Conservation (phyloP, 2,888 invertebrate species). For the Mythimna pallens region DNA sequence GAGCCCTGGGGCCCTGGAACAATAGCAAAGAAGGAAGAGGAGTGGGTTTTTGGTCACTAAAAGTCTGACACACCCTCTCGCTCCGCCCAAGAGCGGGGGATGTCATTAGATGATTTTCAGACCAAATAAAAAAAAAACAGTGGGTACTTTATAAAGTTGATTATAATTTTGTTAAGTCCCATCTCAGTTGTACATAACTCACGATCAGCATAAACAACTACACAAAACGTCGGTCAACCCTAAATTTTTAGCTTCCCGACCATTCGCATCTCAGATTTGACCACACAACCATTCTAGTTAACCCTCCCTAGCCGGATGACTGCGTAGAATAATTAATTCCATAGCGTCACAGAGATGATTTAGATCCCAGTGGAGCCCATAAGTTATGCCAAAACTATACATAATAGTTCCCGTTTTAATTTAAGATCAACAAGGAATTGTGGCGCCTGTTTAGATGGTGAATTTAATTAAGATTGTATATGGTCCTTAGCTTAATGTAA, state of each 20-base stretch:
- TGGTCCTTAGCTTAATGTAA: background rate
- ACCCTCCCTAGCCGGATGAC: constrained; percentile 54
- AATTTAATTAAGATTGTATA: constrained; percentile 52
- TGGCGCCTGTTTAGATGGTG: constrained; percentile 42
- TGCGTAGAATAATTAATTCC: constrained; percentile 62
- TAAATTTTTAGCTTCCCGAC: constrained; percentile 29
- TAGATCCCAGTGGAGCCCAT: constrained; percentile 47
- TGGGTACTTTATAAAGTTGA: too few relatives aligned
- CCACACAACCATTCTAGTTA: constrained; percentile 54
- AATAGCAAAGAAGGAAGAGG: too few relatives aligned
- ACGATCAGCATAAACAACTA: constrained; percentile 1
- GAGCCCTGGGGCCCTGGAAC: too few relatives aligned
- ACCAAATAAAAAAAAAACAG: too few relatives aligned
- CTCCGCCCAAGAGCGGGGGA: too few relatives aligned
- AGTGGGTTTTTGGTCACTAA: too few relatives aligned
- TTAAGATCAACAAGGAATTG: constrained; percentile 61
- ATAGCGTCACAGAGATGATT: constrained; percentile 53
- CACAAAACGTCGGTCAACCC: constrained; percentile 7
- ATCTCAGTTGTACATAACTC: too few relatives aligned
- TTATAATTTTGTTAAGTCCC: too few relatives aligned
- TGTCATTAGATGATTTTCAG: too few relatives aligned
- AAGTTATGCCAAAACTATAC: constrained; percentile 60
- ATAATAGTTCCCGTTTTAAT: constrained; percentile 59
- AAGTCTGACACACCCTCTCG: too few relatives aligned
- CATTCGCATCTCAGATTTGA: constrained; percentile 42